A percentile compares a stretch with the other conserved stretches of the same genome.
These are phyloP conservation scores for Siniperca scherzeri DNA, from an alignment of 2,797 vertebrate species.

Conservation along the genomic window DNA sequence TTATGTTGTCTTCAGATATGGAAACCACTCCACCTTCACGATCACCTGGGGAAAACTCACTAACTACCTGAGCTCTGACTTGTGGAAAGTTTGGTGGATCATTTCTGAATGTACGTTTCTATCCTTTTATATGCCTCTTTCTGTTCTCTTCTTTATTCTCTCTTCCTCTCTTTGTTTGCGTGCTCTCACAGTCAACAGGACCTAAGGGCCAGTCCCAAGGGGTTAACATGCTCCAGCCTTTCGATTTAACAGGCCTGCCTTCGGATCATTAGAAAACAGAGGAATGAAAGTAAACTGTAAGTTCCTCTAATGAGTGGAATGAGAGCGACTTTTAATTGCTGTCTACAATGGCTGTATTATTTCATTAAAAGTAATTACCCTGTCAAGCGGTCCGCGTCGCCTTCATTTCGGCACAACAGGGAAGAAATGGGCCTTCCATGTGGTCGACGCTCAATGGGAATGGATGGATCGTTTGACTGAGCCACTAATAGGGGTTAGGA, in stretches of 20 bases:
- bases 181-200: slow-evolving; percentile 64
- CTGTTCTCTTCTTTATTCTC: slow-evolving; percentile 23
- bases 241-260: slow-evolving; percentile 76
- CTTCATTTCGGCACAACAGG: slow-evolving; percentile 80
- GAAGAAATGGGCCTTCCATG: slow-evolving; percentile 79
- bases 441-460: slow-evolving; percentile 70
- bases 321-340: slow-evolving; percentile 86
- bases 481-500: slow-evolving; percentile 74
- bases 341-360: slow-evolving; percentile 84
- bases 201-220: slow-evolving; percentile 67
- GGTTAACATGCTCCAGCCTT: slow-evolving; percentile 72
- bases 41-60: slow-evolving; percentile 31
- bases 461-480: slow-evolving; percentile 79
- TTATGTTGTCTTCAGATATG: slow-evolving; percentile 35
- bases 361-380: slow-evolving; percentile 88
- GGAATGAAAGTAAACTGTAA: slow-evolving; percentile 82
- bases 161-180: slow-evolving; percentile 62
- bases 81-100: slow-evolving; percentile 21
- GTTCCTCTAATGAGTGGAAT: slow-evolving; percentile 83
- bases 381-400: slow-evolving; percentile 81
- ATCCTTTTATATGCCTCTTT: slow-evolving; percentile 8
- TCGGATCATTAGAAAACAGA: slow-evolving; percentile 83
- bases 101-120: slow-evolving; percentile 3
- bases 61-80: slow-evolving; percentile 17
- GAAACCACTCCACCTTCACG: not conserved